Evolutionary conservation across 1,140 invertebrate genomes (phyloP), one percentile per base, ranked within the genome.

Genomic region (Ceratina japonica): DNA sequence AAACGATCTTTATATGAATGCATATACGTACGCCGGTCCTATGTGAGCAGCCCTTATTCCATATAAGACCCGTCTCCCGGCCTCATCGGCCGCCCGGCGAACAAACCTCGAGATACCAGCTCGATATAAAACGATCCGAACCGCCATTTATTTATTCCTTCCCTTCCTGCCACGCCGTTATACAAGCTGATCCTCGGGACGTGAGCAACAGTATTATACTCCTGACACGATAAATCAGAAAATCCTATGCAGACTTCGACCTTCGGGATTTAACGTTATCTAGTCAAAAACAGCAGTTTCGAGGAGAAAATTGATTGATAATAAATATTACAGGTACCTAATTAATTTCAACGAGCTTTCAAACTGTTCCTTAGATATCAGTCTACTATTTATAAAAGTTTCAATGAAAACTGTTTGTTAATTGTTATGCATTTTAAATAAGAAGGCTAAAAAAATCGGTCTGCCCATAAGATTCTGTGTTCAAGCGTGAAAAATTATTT

Each of bases 51-150:
- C 75, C 84, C 84, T 86, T 83, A 76, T 69, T 66, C 85, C 85
- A 65, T 86, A 86, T 86, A 86, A 85, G 84, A 79, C 81, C 59
- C 18, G 79, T 58, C 68, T 70, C 10, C 68, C 51, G 56, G 79
- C 31, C 64, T 70, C 13, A 20, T 18, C 56, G 63, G 37, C 37
- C 37, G 37, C 2, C 44, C 51, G 68, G 37, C 61, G 56, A 74
- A 81, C 82, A 85, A 75, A 80, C 58, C 51, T 80, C 81, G 82
- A 84, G 82, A 84, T 81, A 70, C 52, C 72, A 61, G 22, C 49
- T 62, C 63, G 82, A 85, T 84, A 84, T 73, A 73, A 80, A 80
- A 71, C 81, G 66, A 27, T 54, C 37, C 61, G 24, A 52, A 56
- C 52, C 68, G 16, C 20, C 68, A 12, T 72, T 78, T 84, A 84